Evolutionary conservation across 2,888 invertebrate genomes (phyloP), one percentile per base, ranked within the genome.

Genomic region (Diplazon laetatorius): DNA sequence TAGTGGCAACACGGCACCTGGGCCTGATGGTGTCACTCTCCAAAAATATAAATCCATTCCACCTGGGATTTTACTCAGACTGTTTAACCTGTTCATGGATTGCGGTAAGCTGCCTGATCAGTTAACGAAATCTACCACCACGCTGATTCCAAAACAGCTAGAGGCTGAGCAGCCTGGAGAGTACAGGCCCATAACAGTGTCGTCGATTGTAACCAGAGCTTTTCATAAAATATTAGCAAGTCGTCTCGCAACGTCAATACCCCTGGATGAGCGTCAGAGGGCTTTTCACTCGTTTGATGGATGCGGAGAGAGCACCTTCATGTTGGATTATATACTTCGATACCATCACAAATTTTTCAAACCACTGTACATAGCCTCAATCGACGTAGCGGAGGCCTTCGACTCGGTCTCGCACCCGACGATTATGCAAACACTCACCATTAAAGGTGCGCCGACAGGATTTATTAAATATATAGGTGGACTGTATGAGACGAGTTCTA

Each of bases 241-340:
- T 0, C 9, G 82, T 1, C 12, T 83, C 0, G 10, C 39, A 1
- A n/a, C 0, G 0, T 0, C 39, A 0, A 42, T 14, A 0, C 16
- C 55, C 0, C 9, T 82, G 0, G 80, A 82, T 12, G 4, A 20
- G 0, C n/a, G 81, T 5, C 83, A 85, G 25, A 18, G 76, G 16
- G 83, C 79, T 0, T 85, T 83, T 14, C 70, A 75, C 1, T 8
- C 46, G 59, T 37, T 83, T n/a, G 80, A 85, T 71, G 88, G 88
- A 46, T 84, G 85, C 57, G 86, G 85, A 63, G 87, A 88, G n/a
- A 89, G 87, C 66, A 78, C 85, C 30, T 30, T 30, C 6, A 5
- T 30, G 30, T 39, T 83, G 82, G 60, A 78, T 88, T 30, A 82
- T 89, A 79, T 87, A 83, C 14, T 20, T 66, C 1, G 76, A 86